Percentiles rank a stretch among this genome's conserved stretches.
phyloP scores from a whole-genome alignment of 2,888 invertebrate species.

The Leptura quadrifasciata region DNA sequence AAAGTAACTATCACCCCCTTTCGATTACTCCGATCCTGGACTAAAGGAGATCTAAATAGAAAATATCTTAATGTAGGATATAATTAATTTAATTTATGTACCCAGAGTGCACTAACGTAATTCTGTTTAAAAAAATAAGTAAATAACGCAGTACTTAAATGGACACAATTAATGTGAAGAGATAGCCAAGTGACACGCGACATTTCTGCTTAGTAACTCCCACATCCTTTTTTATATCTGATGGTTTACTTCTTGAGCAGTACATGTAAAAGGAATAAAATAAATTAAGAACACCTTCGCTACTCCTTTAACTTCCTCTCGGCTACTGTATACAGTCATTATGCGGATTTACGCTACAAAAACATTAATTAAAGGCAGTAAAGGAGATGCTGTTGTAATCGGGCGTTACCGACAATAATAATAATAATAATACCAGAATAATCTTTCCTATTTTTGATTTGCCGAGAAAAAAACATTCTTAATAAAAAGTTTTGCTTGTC shows the following conservation, averaged over 20 bases:
- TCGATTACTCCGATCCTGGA: no score
- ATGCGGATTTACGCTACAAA: neutral
- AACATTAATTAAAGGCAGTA: neutral
- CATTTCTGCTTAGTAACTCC: constrained; percentile 46
- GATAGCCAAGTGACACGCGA: constrained; percentile 47
- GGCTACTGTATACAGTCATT: constrained; percentile 21
- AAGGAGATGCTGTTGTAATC: no score
- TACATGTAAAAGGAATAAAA: constrained; percentile 38
- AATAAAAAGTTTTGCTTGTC: no score
- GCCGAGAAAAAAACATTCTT: no score
- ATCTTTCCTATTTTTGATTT: no score
- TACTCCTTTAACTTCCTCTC: constrained; percentile 16
- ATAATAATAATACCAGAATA: no score
- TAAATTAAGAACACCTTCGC: constrained; percentile 39
- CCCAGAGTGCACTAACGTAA: neutral
- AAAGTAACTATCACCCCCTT: no score
- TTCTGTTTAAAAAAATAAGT: neutral
- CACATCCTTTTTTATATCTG: constrained; percentile 44
- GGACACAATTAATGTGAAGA: constrained; percentile 35
- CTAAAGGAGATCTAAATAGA: no score
- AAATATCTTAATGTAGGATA: neutral
- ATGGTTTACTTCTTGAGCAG: constrained; percentile 45
- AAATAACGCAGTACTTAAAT: neutral
- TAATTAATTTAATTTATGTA: neutral
- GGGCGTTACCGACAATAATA: no score